These are phyloP conservation scores for Ricordea florida DNA, from an alignment of 92 coral and sea anemone species.

Conservation along the genomic window DNA sequence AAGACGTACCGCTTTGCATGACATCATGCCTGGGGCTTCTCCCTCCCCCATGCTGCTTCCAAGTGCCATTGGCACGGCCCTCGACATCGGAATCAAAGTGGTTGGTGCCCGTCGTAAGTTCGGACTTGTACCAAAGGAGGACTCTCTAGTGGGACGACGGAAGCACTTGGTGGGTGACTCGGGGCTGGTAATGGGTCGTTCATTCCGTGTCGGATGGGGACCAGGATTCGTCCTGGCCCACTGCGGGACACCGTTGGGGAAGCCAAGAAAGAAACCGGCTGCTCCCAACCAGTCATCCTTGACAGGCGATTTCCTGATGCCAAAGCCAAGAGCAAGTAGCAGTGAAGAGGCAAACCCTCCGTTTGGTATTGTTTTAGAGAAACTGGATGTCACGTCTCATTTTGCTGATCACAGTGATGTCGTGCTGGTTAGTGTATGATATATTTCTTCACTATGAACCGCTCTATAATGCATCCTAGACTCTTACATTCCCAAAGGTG, in stretches of 20 bases:
- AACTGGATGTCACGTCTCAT: slow-evolving; percentile 60
- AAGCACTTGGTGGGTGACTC: slow-evolving; percentile 83
- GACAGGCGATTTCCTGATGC: slow-evolving; percentile 59
- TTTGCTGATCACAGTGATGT: slow-evolving; percentile 36
- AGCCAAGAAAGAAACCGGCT: slow-evolving; percentile 30
- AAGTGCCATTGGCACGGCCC: slow-evolving; percentile 91
- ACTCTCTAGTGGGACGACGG: slow-evolving; percentile 69
- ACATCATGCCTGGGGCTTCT: slow-evolving; percentile 31
- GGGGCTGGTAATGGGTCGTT: slow-evolving; percentile 96
- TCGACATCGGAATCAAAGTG: slow-evolving; percentile 85
- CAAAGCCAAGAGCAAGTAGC: slow-evolving; percentile 64
- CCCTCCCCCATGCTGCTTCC: slow-evolving; percentile 90
- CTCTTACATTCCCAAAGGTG: too few relatives aligned
- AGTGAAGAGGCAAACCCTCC: slow-evolving; percentile 39
- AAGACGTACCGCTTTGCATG: slow-evolving; percentile 51
- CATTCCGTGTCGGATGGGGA: slow-evolving; percentile 99
- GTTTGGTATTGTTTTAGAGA: slow-evolving; percentile 74
- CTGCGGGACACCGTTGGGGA: slow-evolving; percentile 66
- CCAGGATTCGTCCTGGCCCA: slow-evolving; percentile 89
- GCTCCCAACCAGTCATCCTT: slow-evolving; percentile 36
- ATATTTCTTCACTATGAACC: too few relatives aligned
- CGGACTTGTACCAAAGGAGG: slow-evolving; percentile 81
- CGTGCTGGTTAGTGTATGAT: slow-evolving; percentile 60
- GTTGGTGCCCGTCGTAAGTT: slow-evolving; percentile 86
- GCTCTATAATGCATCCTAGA: too few relatives aligned